Conservation (phyloP, 2,113 vertebrate species). For the Oncorhynchus nerka region DNA sequence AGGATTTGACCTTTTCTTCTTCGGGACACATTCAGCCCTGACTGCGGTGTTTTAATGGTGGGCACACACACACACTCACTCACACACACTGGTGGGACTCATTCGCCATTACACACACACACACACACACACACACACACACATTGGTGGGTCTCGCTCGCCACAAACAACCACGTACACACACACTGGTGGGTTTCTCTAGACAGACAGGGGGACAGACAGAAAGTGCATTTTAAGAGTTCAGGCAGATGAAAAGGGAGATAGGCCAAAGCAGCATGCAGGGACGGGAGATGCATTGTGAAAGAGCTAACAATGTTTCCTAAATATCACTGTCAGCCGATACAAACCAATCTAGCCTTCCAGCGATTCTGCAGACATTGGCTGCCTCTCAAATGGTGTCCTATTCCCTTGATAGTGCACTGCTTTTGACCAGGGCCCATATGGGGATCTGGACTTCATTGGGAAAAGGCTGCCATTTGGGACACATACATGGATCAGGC, state of each 20-base stretch:
- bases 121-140: too few relatives aligned
- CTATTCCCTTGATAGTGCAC: too few relatives aligned
- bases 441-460: too few relatives aligned
- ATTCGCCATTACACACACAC: too few relatives aligned
- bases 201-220: neutral
- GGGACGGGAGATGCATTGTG: neutral
- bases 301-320: neutral
- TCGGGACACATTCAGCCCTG: constrained; percentile 25
- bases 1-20: constrained; percentile 32
- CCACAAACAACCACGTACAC: too few relatives aligned
- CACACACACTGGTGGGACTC: too few relatives aligned
- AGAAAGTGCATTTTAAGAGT: neutral
- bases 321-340: neutral
- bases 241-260: neutral
- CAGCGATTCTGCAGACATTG: neutral
- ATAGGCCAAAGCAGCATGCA: neutral
- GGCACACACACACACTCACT: too few relatives aligned
- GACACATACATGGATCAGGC: constrained; percentile 9
- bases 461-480: too few relatives aligned
- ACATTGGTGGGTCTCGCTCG: too few relatives aligned
- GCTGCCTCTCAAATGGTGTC: too few relatives aligned
- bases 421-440: too few relatives aligned
- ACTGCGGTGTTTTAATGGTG: constrained; percentile 3
- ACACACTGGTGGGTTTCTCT: neutral
- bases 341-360: neutral